Evolutionary conservation across 1,140 invertebrate species (phyloP), one percentile per base, ranked within the genome.

Genomic region (Nasonia longicornis): DNA sequence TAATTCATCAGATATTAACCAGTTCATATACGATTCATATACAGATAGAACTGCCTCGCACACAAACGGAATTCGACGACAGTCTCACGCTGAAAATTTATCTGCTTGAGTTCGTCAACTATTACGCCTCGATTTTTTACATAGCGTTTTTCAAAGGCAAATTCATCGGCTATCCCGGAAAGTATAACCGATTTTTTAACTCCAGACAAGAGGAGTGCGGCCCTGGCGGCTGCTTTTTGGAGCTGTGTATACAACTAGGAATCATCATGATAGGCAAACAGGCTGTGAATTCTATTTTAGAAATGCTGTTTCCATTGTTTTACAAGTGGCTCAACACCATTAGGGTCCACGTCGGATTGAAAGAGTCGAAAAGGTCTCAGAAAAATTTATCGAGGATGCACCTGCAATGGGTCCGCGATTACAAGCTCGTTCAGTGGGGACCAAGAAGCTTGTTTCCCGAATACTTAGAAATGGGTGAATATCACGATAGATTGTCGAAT

Each of bases 121-220:
- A 98, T 89, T 99, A 99, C 90, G 96, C 97, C 20, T 98, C 97
- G 1, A 98, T 99, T 88, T 98, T 99, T 91, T 99, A 99, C 87
- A 98, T 99, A 85, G 98, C 98, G 0, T 99, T 99, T 91, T 96
- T 98, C 85, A 99, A 99, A 89, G 98, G 97, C 69, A 97, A 96
- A 89, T 95, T 96, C 84, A 92, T 96, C 22, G 96, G 96, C 0
- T 94, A 94, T 86, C 96, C 96, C 0, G 94, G 94, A 2, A 89
- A 93, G 38, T 97, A 97, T 84, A 95, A 94, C 77, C 90, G 93
- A n/a, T 90, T 97, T 11, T 95, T 96, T 85, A 92, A 93, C 6
- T 94, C 93, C 84, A 91, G 96, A 48, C 96, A 97, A 90, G 96
- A 97, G 90, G 96, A 97, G 93, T 95, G 95, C 84, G 94, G 94